These are phyloP conservation scores for Drosophila bocqueti DNA, from an alignment of 1,140 invertebrate species.

Conservation along the genomic window DNA sequence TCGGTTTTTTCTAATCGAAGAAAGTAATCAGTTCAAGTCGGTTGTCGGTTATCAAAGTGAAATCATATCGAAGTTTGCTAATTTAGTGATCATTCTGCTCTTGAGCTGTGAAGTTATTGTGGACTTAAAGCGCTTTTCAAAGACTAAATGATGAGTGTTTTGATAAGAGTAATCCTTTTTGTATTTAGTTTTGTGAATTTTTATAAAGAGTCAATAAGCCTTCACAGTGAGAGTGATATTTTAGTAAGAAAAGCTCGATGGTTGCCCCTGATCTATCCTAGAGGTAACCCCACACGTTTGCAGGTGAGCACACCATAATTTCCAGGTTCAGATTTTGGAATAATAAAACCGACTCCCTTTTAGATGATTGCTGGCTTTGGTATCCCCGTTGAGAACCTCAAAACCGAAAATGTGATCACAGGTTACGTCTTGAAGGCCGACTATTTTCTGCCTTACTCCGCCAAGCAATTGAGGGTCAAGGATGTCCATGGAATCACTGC, in stretches of 20 bases:
- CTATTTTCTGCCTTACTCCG: constrained; percentile 67
- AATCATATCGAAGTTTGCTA: neutral
- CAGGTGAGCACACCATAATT: constrained; percentile 29
- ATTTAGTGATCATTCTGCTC: constrained; percentile 31
- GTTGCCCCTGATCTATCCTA: constrained; percentile 63
- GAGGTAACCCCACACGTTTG: constrained; percentile 47
- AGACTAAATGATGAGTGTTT: constrained; percentile 3
- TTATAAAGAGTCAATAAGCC: neutral
- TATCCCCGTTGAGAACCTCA: constrained; percentile 70
- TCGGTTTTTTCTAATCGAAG: constrained; percentile 62
- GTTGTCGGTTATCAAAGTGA: constrained; percentile 15
- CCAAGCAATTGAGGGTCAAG: constrained; percentile 54
- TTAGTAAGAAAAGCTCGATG: constrained; percentile 64
- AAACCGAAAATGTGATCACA: constrained; percentile 63
- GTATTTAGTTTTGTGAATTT: neutral
- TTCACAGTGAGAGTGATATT: constrained; percentile 42
- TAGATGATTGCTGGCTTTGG: constrained; percentile 82
- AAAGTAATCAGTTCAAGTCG: constrained; percentile 40
- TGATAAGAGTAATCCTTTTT: neutral
- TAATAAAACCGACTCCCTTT: neutral
- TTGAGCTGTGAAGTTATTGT: constrained; percentile 4
- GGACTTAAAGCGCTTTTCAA: neutral
- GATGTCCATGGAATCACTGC: constrained; percentile 44
- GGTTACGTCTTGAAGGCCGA: constrained; percentile 82
- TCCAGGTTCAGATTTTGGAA: neutral